Evolutionary conservation across 2,888 invertebrate genomes (phyloP), one percentile per base, ranked within the genome.

Genomic region (Tinea pellionella): DNA sequence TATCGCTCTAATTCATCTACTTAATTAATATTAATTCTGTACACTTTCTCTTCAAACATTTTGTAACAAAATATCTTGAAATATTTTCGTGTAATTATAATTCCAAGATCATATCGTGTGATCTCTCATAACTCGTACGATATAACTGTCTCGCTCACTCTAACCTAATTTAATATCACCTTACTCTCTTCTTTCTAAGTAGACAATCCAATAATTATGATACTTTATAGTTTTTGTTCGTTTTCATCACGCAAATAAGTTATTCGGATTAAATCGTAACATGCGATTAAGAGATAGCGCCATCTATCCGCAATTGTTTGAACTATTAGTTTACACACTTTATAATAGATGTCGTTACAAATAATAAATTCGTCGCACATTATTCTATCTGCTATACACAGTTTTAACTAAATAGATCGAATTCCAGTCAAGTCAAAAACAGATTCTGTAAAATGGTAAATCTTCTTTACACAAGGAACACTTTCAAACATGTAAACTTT

Each of bases 1-100:
- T 16, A 47, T 47, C 47, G 47, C 47, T 47, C 47, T 16, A 47
- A 47, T 47, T 47, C 47, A n/a, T 37, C 37, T n/a, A 37, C 37
- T n/a, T 37, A 37, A 24, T 24, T 24, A 24, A 24, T 3, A 24
- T 24, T 24, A 24, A 2, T 24, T 24, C 6, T 24, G 24, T 9
- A 37, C n/a, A 37, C 37, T 37, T 37, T 37, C 37, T 37, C 37
- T 37, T 9, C 11, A n/a, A 12, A 37, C n/a, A 37, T 6, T 37
- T 37, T 37, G 37, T 9, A 37, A 37, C 37, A n/a, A 37, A 37
- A 37, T 37, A 37, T 37, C 37, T 37, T 37, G 4, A 37, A 6
- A 9, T 37, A 9, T 37, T 37, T 37, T 37, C 37, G 9, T 37
- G 9, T 9, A 37, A 37, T 37, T 37, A 37, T 37, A 9, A 37